phyloP scores from a whole-genome alignment of 2,888 invertebrate genomes.

The Ramazzottius varieornatus region DNA sequence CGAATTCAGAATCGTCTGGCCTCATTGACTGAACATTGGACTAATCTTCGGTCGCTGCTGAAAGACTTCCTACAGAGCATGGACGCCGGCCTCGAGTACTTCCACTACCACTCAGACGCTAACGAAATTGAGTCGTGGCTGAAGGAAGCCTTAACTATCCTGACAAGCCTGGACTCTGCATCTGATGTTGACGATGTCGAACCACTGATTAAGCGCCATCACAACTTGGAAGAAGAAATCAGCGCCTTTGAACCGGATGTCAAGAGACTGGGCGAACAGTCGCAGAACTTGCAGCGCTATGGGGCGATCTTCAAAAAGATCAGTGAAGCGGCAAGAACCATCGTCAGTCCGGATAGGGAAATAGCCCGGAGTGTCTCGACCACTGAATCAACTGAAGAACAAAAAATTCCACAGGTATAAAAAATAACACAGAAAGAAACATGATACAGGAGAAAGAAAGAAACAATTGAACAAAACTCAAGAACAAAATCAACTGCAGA shows the following conservation, averaged over 20 bases:
- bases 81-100: constrained; percentile 1
- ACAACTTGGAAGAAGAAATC: constrained; percentile 59
- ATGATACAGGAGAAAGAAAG: neutral
- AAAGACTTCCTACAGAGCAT: neutral
- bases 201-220: constrained; percentile 54
- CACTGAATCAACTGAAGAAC: too few species aligned
- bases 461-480: too few species aligned
- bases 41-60: neutral
- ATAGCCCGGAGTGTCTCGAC: too few species aligned
- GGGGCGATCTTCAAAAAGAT: constrained; percentile 28
- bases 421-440: neutral
- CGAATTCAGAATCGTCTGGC: neutral
- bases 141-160: constrained; percentile 38
- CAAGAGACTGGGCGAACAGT: constrained; percentile 47
- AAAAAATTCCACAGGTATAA: neutral
- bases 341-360: neutral
- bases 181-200: constrained; percentile 10
- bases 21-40: neutral
- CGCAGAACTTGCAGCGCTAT: constrained; percentile 42
- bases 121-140: constrained; percentile 95
- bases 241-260: constrained; percentile 65
- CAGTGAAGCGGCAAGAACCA: constrained; percentile 8
- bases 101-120: constrained; percentile 70
- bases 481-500: too few species aligned
- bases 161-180: neutral